Conservation (phyloP, 2,888 invertebrate species). For the Ornithoptera alexandrae region DNA sequence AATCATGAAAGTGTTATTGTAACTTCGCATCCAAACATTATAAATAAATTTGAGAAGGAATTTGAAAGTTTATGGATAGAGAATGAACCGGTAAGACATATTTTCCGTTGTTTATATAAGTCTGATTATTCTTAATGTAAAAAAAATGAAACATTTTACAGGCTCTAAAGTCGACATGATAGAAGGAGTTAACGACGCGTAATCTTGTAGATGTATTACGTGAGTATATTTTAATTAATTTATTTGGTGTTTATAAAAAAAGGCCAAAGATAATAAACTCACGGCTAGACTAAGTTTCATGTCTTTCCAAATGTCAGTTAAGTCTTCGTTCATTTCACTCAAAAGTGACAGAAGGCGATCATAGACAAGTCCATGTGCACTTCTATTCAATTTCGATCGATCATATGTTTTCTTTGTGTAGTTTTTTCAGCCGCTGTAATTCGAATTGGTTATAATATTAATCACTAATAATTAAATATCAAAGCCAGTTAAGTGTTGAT, state of each 20-base stretch:
- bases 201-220: neutral
- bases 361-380: conserved; percentile 77
- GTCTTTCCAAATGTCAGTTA: neutral
- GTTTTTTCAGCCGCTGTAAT: conserved; percentile 78
- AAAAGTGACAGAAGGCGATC: conserved; percentile 45
- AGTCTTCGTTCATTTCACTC: conserved; percentile 32
- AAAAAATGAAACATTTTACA: conserved; percentile 41
- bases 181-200: conserved; percentile 25
- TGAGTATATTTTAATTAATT: neutral
- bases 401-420: conserved; percentile 81
- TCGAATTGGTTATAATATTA: conserved; percentile 71
- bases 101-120: neutral
- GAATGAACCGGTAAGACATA: conserved; percentile 59
- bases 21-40: conserved; percentile 78
- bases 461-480: conserved; percentile 42
- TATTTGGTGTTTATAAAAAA: neutral
- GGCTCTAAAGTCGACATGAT: conserved; percentile 43
- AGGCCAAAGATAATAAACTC: neutral
- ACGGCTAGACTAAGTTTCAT: neutral
- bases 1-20: conserved; percentile 86
- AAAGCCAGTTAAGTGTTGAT: conserved; percentile 35
- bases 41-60: conserved; percentile 77
- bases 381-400: conserved; percentile 73
- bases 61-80: conserved; percentile 83
- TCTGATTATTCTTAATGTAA: neutral